Conservation (phyloP, 2,797 vertebrate genomes). For the Crocidura indochinensis region DNA sequence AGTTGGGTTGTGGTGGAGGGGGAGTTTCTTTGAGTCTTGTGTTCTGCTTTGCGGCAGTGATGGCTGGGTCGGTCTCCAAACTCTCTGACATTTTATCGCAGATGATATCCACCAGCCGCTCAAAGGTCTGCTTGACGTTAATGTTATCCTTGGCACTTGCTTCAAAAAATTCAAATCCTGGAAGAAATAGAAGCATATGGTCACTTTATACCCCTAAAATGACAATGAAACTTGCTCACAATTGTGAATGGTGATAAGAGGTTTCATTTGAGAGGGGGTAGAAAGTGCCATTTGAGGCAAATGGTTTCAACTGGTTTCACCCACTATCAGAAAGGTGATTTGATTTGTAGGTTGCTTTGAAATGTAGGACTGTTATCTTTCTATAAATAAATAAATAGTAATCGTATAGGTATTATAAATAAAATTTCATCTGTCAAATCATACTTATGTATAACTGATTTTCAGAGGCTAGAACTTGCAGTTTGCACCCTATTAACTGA, state of each 20-base stretch:
- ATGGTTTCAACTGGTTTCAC: neutral
- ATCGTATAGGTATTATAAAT: neutral
- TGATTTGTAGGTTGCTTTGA: neutral
- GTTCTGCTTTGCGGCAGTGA: slow-evolving; percentile 93
- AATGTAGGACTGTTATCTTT: neutral
- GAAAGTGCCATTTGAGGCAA: neutral
- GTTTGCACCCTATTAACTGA: neutral
- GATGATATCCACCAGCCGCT: slow-evolving; percentile 98
- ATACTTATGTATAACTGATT: neutral
- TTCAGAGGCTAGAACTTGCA: neutral
- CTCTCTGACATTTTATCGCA: slow-evolving; percentile 99
- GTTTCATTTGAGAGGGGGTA: neutral
- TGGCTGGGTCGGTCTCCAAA: slow-evolving; percentile 94
- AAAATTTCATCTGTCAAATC: neutral
- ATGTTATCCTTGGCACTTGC: slow-evolving; percentile 99
- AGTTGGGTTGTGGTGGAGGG: slow-evolving; percentile 95
- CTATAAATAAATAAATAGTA: neutral
- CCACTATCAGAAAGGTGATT: neutral
- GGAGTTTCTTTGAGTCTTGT: slow-evolving; percentile 96
- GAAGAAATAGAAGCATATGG: slow-evolving; percentile 75
- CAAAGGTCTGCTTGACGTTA: slow-evolving; percentile 99
- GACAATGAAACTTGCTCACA: neutral
- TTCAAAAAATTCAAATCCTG: slow-evolving; percentile 99
- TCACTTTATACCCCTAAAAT: slow-evolving; percentile 17
- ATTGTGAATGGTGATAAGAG: neutral